Evolutionary conservation across 2,797 vertebrate genomes (phyloP).

Genomic region (Megalops cyprinoides): DNA sequence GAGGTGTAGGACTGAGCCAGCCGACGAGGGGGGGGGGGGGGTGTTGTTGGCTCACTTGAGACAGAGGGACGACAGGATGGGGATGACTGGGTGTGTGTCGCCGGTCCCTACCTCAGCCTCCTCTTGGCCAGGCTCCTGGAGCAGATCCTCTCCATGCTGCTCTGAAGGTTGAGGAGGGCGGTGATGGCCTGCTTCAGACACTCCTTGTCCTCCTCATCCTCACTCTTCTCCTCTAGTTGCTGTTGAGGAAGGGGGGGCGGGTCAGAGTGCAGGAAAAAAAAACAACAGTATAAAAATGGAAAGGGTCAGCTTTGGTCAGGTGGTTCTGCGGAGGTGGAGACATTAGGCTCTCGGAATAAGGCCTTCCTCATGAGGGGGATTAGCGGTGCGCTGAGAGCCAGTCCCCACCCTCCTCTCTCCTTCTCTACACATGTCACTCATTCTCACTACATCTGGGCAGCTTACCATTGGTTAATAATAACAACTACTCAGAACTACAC

Average conservation of each 20-base stretch:
- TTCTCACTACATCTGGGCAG: too few relatives aligned
- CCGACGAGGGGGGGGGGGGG: background rate
- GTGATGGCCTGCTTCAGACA: slow-evolving; percentile 97
- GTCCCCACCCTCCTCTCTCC: too few relatives aligned
- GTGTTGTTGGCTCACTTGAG: background rate
- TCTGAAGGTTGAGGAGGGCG: slow-evolving; percentile 92
- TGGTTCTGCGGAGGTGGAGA: background rate
- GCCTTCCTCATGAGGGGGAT: background rate
- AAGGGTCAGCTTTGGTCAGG: background rate
- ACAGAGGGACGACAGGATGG: background rate
- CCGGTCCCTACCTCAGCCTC: slow-evolving; percentile 82
- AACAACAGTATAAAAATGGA: background rate
- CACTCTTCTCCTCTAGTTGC: slow-evolving; percentile 93
- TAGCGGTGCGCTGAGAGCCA: background rate
- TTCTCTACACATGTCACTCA: too few relatives aligned
- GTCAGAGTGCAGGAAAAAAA: background rate
- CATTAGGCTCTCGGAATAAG: background rate
- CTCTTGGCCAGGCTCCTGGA: slow-evolving; percentile 88
- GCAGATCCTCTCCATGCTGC: slow-evolving; percentile 94
- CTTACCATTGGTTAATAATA: too few relatives aligned
- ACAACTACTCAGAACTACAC: too few relatives aligned
- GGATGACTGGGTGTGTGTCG: background rate
- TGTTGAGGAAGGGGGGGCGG: slow-evolving; percentile 56
- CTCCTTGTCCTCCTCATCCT: slow-evolving; percentile 92
- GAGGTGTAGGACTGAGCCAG: slow-evolving; percentile 46